Evolutionary conservation across 2,797 vertebrate species (phyloP).

Genomic region (Acipenser ruthenus): DNA sequence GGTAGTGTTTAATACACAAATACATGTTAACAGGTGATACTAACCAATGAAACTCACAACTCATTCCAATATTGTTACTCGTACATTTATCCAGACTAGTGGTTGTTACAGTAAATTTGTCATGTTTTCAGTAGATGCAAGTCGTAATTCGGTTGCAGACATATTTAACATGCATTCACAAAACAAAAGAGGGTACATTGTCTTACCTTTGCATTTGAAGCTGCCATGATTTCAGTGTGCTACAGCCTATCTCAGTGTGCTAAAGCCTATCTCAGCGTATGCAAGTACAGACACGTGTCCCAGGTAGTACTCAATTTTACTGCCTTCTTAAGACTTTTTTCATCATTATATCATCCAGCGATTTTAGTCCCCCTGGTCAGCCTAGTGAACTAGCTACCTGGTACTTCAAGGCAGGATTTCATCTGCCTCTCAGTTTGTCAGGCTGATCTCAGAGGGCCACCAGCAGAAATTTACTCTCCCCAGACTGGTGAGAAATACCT

Average conservation of each 20-base stretch:
- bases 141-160: no score
- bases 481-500: conserved; percentile 62
- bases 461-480: conserved; percentile 23
- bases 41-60: no score
- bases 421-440: not conserved
- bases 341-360: not conserved
- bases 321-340: not conserved
- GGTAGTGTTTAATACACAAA: no score
- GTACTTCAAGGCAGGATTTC: conserved; percentile 15
- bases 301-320: not conserved
- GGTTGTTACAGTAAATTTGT: no score
- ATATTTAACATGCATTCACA: no score
- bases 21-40: no score
- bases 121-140: no score
- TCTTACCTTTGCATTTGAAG: conserved; percentile 43
- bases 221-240: conserved; percentile 37
- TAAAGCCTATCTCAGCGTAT: not conserved
- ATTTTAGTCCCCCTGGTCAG: not conserved
- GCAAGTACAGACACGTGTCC: not conserved
- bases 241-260: conserved; percentile 16
- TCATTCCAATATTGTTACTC: no score
- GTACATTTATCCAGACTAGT: no score
- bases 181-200: not conserved
- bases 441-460: conserved; percentile 11
- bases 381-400: not conserved